Base-by-base conservation (phyloP, 2,888 invertebrate genomes). In the Cremastinae sp. region DNA sequence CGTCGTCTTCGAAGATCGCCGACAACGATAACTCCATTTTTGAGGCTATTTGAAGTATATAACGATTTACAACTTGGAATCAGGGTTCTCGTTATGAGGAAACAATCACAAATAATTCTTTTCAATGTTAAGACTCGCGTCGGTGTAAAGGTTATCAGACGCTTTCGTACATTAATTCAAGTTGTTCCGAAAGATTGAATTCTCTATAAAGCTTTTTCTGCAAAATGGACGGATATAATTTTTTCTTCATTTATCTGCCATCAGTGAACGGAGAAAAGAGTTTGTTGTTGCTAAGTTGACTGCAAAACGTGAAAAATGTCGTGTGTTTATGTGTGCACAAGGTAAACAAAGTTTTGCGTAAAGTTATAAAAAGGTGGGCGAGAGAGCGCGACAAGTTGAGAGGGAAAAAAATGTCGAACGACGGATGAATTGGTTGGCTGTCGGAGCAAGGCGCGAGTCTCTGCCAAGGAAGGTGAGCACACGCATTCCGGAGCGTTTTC, bases 401-500 rank as follows among this genome's bases (percentile, higher is more conserved):
- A 16, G 22, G 68, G 16, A 35, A 56, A 41, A 69, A 14, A 68
- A 18, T 37, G 68, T 62, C 9, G 16, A 69, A 49, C 10, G 43
- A 20, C 9, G 43, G 56, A 45, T 4, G 59, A 64, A 58, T 70
- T 70, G 20, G 62, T 55, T 51, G 9, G 28, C 35, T 20, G 43
- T 35, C 43, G n/a, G 35, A 35, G 35, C 43, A 12, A 65, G 53
- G 61, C 62, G 68, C 37, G 35, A 18, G 56, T 39, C 71, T 69
- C 39, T 58, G 59, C 45, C 45, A 37, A 51, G 56, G 53, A 64
- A 72, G 49, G 66, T 28, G 81, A 70, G 79, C 73, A 64, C 81
- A 77, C 76, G 78, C 83, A 86, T 85, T 85, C 87, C 87, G 84
- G 85, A 86, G 85, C 85, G 86, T 87, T 87, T 88, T 88, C 87